Conservation (phyloP, 2,113 vertebrate genomes). For the Trogon surrucura region DNA sequence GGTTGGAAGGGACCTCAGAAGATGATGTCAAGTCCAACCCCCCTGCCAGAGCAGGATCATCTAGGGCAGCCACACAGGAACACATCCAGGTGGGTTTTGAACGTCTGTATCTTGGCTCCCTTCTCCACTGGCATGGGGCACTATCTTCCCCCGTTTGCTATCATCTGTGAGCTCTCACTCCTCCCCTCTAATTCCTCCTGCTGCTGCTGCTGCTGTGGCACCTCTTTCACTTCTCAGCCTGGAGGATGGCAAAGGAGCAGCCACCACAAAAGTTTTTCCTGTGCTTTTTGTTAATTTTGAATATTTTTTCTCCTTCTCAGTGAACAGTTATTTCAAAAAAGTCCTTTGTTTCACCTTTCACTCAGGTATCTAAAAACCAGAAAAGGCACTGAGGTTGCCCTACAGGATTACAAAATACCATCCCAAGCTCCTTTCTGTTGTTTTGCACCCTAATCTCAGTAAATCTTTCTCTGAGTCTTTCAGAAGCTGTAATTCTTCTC, state of each 20-base stretch:
- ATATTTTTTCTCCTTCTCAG: not conserved
- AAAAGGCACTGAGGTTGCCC: not conserved
- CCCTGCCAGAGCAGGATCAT: too few relatives aligned
- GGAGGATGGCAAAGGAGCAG: not conserved
- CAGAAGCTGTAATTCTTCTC: not conserved
- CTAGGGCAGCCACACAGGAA: too few relatives aligned
- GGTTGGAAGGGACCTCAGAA: too few relatives aligned
- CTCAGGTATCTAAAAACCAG: not conserved
- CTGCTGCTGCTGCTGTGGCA: not conserved
- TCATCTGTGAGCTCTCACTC: not conserved
- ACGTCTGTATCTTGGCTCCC: not conserved
- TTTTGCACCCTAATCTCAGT: not conserved
- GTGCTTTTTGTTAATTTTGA: not conserved
- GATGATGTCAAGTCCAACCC: too few relatives aligned
- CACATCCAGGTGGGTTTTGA: too few relatives aligned
- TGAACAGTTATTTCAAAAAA: not conserved
- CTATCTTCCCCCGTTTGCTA: not conserved
- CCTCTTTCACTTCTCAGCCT: not conserved
- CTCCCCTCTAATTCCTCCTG: not conserved
- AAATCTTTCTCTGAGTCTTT: not conserved
- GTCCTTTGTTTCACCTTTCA: not conserved
- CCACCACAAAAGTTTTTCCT: not conserved
- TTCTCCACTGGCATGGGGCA: too few relatives aligned
- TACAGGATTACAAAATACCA: not conserved
- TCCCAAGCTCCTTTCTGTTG: not conserved